phyloP scores from a whole-genome alignment of 2,888 invertebrate species.

The Drosophila flavopinicola region DNA sequence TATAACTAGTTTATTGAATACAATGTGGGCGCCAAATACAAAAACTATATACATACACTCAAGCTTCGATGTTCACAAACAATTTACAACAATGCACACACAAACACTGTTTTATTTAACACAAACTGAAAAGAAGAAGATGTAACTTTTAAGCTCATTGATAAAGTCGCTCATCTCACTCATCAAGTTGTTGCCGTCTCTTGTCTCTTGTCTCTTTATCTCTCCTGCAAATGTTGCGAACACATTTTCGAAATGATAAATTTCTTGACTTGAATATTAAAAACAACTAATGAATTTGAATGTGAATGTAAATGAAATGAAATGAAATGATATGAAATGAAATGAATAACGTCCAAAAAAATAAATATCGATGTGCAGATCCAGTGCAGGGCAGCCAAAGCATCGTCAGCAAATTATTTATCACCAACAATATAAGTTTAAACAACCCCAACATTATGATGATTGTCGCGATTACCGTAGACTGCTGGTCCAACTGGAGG shows the following conservation, averaged over 20 bases:
- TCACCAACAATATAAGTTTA: constrained; percentile 83
- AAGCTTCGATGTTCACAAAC: constrained; percentile 10
- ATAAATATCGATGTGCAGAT: constrained; percentile 73
- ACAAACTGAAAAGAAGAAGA: neutral
- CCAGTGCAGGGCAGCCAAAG: constrained; percentile 84
- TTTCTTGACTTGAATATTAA: constrained; percentile 3
- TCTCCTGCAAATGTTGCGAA: constrained; percentile 42
- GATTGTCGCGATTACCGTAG: constrained; percentile 87
- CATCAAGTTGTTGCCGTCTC: constrained; percentile 71
- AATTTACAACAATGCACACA: constrained; percentile 32
- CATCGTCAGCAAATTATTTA: constrained; percentile 82
- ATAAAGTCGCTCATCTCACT: constrained; percentile 59
- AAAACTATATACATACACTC: constrained; percentile 3
- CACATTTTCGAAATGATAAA: constrained; percentile 37
- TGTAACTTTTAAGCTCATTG: constrained; percentile 38
- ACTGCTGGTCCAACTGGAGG: constrained; percentile 95
- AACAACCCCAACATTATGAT: constrained; percentile 83
- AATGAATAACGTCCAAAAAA: constrained; percentile 28
- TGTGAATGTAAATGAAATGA: constrained; percentile 33
- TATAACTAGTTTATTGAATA: no score
- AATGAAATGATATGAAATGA: no score
- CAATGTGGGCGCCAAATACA: neutral
- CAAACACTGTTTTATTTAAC: constrained; percentile 15
- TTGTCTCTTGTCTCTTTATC: constrained; percentile 69
- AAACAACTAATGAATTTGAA: constrained; percentile 19